Evolutionary conservation across 2,888 invertebrate species (phyloP).

Genomic region (Shargacucullia verbasci): DNA sequence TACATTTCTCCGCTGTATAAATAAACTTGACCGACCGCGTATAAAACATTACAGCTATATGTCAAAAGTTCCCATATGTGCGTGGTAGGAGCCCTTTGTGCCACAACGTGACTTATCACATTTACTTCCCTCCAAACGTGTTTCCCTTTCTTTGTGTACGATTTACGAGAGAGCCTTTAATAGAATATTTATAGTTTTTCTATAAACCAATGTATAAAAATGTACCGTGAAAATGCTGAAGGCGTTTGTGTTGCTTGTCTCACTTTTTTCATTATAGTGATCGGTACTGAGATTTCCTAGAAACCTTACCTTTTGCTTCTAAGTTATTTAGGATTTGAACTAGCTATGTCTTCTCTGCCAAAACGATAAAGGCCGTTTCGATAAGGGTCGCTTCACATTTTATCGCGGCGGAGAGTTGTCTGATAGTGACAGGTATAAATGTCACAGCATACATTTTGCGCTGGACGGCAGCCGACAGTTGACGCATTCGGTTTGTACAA

Average conservation of each 20-base stretch:
- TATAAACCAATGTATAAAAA: constrained; percentile 39
- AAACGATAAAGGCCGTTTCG: constrained; percentile 7
- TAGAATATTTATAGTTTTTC: constrained; percentile 68
- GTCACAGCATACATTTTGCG: constrained; percentile 30
- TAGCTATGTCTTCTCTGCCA: constrained; percentile 6
- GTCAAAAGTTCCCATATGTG: constrained; percentile 57
- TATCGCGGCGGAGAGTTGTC: constrained; percentile 15
- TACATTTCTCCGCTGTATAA: neutral
- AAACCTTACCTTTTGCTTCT: neutral
- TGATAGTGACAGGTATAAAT: constrained; percentile 50
- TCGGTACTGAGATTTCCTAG: neutral
- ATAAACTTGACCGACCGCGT: constrained; percentile 36
- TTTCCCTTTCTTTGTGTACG: constrained; percentile 68
- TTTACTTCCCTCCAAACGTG: constrained; percentile 61
- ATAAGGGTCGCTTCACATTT: constrained; percentile 33
- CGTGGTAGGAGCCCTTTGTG: constrained; percentile 54
- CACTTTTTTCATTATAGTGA: constrained; percentile 15
- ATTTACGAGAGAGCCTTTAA: constrained; percentile 68
- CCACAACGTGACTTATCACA: constrained; percentile 73
- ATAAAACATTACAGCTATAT: constrained; percentile 50
- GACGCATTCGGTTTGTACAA: constrained; percentile 33
- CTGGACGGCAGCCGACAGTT: constrained; percentile 29
- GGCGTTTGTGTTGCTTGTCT: constrained; percentile 1
- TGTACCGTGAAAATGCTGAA: constrained; percentile 9
- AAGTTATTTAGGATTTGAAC: neutral